Percentiles rank a stretch among this genome's conserved stretches.
phyloP scores from a whole-genome alignment of 2,797 vertebrate genomes.

The Myripristis murdjan region DNA sequence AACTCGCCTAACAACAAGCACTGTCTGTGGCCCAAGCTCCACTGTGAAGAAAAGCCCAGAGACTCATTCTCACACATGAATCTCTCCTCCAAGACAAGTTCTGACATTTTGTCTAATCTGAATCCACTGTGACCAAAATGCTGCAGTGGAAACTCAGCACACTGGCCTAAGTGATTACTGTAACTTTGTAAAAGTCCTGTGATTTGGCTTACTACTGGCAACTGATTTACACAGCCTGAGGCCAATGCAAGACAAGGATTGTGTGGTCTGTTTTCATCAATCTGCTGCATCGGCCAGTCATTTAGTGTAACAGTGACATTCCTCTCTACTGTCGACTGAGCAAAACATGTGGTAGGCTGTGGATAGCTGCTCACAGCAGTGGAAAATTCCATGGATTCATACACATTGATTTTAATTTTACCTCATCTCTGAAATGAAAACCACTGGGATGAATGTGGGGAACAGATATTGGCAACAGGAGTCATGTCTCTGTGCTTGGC shows the following conservation, averaged over 20 bases:
- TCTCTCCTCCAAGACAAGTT: neutral
- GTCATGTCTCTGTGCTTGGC: constrained; percentile 24
- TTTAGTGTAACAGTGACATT: constrained; percentile 26
- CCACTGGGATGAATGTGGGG: constrained; percentile 34
- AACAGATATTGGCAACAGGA: constrained; percentile 22
- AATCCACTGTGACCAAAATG: neutral
- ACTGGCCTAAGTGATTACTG: neutral
- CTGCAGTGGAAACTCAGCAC: neutral
- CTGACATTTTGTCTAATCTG: neutral
- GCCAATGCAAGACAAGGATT: neutral
- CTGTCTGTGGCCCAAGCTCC: neutral
- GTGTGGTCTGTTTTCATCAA: constrained; percentile 20
- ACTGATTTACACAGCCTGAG: constrained; percentile 1
- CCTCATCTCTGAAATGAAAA: constrained; percentile 57
- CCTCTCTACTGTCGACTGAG: constrained; percentile 26
- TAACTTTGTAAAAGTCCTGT: neutral
- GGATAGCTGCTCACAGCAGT: constrained; percentile 44
- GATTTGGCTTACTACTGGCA: neutral
- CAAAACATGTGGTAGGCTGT: constrained; percentile 56
- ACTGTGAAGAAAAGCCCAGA: neutral
- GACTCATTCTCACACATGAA: neutral
- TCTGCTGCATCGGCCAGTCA: constrained; percentile 8
- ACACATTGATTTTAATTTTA: constrained; percentile 69
- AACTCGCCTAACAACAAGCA: constrained; percentile 23
- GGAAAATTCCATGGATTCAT: constrained; percentile 80